phyloP scores from a whole-genome alignment of 2,113 vertebrate species.

The Bambusicola thoracicus region DNA sequence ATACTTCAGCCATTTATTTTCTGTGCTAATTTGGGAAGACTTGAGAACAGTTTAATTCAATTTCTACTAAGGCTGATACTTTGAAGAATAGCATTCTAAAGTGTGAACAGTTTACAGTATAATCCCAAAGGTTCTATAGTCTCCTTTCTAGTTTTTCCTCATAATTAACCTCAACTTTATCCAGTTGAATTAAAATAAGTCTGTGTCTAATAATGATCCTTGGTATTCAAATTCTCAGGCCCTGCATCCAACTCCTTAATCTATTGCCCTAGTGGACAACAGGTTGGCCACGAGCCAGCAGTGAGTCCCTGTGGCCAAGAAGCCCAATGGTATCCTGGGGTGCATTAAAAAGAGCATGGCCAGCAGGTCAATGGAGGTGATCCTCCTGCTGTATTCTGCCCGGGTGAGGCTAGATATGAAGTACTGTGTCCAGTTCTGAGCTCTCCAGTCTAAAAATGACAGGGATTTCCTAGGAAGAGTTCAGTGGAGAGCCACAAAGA shows the following conservation, averaged over 20 bases:
- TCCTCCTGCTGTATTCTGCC: too few relatives aligned
- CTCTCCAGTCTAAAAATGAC: too few relatives aligned
- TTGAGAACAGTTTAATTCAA: background rate
- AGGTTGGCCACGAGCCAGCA: too few relatives aligned
- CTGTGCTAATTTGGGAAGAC: background rate
- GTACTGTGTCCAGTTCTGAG: too few relatives aligned
- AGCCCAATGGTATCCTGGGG: too few relatives aligned
- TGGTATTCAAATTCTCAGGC: background rate
- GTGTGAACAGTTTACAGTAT: background rate
- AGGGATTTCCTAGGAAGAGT: too few relatives aligned
- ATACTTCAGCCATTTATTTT: background rate
- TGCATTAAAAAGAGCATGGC: too few relatives aligned
- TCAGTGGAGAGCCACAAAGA: too few relatives aligned
- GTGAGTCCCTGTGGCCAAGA: too few relatives aligned
- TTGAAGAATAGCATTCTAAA: background rate
- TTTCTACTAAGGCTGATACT: background rate
- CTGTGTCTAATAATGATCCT: background rate
- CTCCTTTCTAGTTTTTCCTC: background rate
- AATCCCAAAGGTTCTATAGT: background rate
- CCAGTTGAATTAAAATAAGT: background rate
- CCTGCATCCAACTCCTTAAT: background rate
- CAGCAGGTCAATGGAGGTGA: too few relatives aligned
- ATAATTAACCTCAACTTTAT: background rate
- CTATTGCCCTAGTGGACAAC: background rate
- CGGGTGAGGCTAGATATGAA: too few relatives aligned